A percentile compares a stretch with the other conserved stretches of the same genome.
Evolutionary conservation across 2,797 vertebrate genomes (phyloP).

Genomic region (Synaphobranchus kaupii): DNA sequence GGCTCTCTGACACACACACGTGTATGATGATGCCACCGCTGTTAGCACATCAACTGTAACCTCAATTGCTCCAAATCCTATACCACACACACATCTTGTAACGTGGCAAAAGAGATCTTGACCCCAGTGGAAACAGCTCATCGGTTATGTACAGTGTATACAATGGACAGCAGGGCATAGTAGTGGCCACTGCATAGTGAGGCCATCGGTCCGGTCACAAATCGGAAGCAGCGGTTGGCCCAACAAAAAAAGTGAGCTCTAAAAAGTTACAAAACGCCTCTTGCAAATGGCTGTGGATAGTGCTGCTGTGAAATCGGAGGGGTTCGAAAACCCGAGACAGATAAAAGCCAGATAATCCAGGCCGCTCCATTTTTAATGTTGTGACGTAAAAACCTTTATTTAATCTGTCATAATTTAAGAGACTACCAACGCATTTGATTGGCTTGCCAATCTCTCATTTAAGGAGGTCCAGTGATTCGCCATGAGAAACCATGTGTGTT

Average conservation of each 20-base stretch:
- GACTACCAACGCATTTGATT: neutral
- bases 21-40: neutral
- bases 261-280: neutral
- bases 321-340: neutral
- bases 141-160: neutral
- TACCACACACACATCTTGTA: no score
- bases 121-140: no score
- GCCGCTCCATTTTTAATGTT: neutral
- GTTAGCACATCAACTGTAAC: neutral
- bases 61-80: neutral
- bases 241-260: neutral
- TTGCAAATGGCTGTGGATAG: neutral
- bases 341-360: neutral
- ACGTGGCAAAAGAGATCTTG: no score
- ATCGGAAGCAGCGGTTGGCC: neutral
- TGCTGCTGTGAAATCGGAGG: neutral
- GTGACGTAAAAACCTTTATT: neutral
- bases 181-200: no score
- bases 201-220: neutral
- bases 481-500: neutral
- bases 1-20: neutral
- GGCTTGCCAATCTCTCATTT: neutral
- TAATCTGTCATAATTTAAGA: conserved; percentile 1
- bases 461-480: neutral
- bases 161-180: neutral